phyloP scores from a whole-genome alignment of 2,113 vertebrate genomes.

The Callionymus lyra region DNA sequence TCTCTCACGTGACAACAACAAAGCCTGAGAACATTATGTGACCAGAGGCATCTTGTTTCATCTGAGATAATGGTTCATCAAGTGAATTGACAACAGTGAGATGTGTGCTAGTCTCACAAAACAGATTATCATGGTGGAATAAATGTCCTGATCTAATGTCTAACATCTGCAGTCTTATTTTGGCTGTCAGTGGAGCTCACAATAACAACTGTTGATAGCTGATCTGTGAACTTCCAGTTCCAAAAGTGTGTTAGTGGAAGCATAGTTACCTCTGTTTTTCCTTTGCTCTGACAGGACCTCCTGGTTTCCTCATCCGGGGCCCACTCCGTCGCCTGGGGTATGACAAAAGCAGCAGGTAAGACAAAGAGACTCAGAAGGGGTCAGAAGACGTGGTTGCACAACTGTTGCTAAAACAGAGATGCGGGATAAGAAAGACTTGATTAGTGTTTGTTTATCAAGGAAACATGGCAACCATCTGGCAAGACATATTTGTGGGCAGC shows the following conservation, averaged over 20 bases:
- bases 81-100: too few relatives aligned
- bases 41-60: conserved; percentile 5
- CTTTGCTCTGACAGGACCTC: conserved; percentile 98
- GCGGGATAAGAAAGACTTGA: conserved; percentile 44
- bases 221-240: too few relatives aligned
- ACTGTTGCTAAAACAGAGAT: conserved; percentile 37
- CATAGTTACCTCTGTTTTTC: conserved; percentile 96
- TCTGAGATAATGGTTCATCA: too few relatives aligned
- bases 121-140: too few relatives aligned
- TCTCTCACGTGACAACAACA: too few relatives aligned
- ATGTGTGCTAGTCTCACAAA: too few relatives aligned
- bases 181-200: neutral
- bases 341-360: conserved; percentile 63
- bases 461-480: conserved; percentile 60
- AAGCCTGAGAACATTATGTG: neutral
- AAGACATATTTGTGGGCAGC: conserved; percentile 36
- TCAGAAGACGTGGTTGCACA: neutral
- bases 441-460: conserved; percentile 67
- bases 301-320: conserved; percentile 90
- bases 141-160: too few relatives aligned
- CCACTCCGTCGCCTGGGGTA: conserved; percentile 90
- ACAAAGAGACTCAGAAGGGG: conserved; percentile 6
- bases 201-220: conserved; percentile 19
- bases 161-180: too few relatives aligned
- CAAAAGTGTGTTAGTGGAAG: too few relatives aligned